Base-by-base conservation (phyloP, 2,113 vertebrate genomes). In the Mandrillus leucophaeus region DNA sequence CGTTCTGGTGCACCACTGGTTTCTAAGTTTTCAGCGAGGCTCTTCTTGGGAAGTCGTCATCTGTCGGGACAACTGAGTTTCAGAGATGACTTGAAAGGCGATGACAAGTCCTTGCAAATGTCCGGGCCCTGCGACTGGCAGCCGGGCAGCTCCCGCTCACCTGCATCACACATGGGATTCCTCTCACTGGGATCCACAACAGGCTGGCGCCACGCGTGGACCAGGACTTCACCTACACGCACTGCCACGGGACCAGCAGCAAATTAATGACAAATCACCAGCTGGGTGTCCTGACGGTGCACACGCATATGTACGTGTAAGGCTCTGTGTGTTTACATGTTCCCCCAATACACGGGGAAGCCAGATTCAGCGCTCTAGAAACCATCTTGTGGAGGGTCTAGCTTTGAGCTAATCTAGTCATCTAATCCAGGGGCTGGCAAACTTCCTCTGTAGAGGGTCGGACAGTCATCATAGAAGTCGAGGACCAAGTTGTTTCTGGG, bases 161-260 rank as follows among this genome's bases (percentile, higher is more conserved):
- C 61, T 1, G 8, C 50, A 2, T 25, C 27, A 25, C 10, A 48
- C 8, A n/a, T 0, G 0, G 18, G 17, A 22, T 12, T 2, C 23
- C 17, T 5, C 20, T 25, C 38, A 18, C 27, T 18, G 45, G 61
- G 20, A 2, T 18, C 25, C 13, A 3, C 50, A 4, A 22, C 2
- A 0, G 57, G 27, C 52, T 9, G 23, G 1, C 5, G 5, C 64
- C 81, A 11, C 6, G 0, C 0, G 3, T 1, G 12, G 16, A 12
- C 30, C 52, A 18, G 2, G 32, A 30, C 10, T 2, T 3, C 76
- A 18, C 57, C 20, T 2, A 10, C 17, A 66, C 11, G 16, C 16
- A 43, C 13, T 10, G 43, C 7, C 27, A 6, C 0, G 0, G n/a
- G 43, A 45, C 32, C 20, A 8, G 0, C 0, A 5, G 78, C 4